phyloP scores from a whole-genome alignment of 2,113 vertebrate species.

The Tympanuchus pallidicinctus region DNA sequence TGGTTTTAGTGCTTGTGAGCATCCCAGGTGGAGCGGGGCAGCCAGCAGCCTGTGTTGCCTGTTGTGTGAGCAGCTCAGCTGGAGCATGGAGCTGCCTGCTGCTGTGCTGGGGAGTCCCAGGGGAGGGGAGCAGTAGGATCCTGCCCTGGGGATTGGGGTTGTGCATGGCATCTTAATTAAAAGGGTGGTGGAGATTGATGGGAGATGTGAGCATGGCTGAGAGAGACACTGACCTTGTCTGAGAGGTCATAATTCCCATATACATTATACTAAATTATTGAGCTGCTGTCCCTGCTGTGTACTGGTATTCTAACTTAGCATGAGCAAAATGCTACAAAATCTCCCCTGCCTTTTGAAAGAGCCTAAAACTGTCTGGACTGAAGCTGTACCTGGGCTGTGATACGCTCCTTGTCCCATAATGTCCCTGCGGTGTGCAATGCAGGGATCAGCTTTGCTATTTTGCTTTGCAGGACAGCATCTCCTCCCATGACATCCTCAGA shows the following conservation, averaged over 20 bases:
- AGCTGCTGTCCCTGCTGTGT: fast-evolving
- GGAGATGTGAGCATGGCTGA: fast-evolving
- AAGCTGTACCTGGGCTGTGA: neutral
- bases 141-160: neutral
- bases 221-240: neutral
- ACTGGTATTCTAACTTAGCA: neutral
- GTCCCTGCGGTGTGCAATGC: fast-evolving
- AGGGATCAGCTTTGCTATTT: neutral
- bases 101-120: neutral
- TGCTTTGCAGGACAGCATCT: neutral
- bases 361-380: neutral
- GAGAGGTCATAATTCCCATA: fast-evolving
- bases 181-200: fast-evolving
- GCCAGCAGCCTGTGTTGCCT: neutral
- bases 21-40: neutral
- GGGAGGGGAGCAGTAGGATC: neutral
- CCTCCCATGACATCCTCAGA: neutral
- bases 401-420: too few species aligned
- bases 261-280: neutral
- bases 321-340: neutral
- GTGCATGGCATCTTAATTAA: neutral
- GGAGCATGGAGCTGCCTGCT: neutral
- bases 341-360: fast-evolving
- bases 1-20: neutral
- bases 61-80: neutral